phyloP scores from a whole-genome alignment of 1,140 invertebrate genomes.

The Xylocopa sonorina region DNA sequence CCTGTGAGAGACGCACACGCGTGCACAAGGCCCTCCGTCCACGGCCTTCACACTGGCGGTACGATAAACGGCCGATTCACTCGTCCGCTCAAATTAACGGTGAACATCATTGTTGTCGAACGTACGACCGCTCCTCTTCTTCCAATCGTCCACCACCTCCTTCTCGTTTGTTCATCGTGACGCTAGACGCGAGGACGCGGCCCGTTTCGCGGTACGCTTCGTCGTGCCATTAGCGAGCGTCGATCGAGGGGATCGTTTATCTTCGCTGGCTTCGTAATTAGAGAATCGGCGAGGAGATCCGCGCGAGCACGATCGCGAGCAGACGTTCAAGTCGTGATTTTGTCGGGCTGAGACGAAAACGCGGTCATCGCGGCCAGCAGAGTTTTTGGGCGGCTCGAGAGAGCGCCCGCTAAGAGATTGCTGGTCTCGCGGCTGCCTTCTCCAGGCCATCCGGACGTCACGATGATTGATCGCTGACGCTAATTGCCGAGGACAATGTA shows the following conservation, averaged over 20 bases:
- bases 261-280: conserved; percentile 33
- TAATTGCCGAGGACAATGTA: conserved; percentile 18
- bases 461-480: conserved; percentile 30
- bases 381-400: conserved; percentile 1
- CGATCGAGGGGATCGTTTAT: conserved; percentile 41
- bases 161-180: too few species aligned
- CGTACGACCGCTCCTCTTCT: conserved; percentile 27
- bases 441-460: neutral
- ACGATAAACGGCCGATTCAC: conserved; percentile 50
- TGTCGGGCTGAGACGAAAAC: conserved; percentile 1
- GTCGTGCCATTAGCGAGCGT: conserved; percentile 22
- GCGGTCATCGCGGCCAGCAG: conserved; percentile 1
- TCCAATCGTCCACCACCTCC: too few species aligned
- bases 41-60: conserved; percentile 43
- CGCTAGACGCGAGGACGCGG: too few species aligned
- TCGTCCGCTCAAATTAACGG: conserved; percentile 70
- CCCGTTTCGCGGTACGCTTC: conserved; percentile 22
- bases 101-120: conserved; percentile 67
- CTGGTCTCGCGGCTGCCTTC: neutral
- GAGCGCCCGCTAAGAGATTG: neutral
- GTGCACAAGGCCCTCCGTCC: conserved; percentile 9
- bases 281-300: conserved; percentile 24
- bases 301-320: neutral
- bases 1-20: conserved; percentile 17
- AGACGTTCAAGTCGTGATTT: too few species aligned